These are phyloP conservation scores for Oopsacas minuta DNA, from an alignment of 37 sponge, comb jelly and placozoan genomes.

Conservation along the genomic window DNA sequence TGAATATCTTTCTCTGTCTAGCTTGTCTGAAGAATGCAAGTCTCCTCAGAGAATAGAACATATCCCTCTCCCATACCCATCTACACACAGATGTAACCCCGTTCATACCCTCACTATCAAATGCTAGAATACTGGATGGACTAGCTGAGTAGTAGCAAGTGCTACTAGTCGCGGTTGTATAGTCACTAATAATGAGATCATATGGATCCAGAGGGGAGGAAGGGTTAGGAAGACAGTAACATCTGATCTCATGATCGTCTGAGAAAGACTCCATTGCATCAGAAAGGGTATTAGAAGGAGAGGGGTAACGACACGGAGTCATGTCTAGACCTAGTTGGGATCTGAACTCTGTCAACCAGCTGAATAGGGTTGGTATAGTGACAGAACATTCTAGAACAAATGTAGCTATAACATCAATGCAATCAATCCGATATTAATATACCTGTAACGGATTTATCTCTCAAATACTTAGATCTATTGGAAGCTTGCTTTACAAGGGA, in stretches of 20 bases:
- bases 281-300: not conserved
- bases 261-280: not conserved
- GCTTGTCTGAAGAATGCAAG: constrained; percentile 22
- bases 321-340: not conserved
- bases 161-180: not conserved
- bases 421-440: too few species aligned
- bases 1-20: constrained; percentile 25
- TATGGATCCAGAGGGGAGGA: not conserved
- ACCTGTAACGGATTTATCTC: too few species aligned
- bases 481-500: not conserved
- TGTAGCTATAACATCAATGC: too few species aligned
- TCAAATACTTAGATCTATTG: not conserved
- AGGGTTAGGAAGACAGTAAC: not conserved
- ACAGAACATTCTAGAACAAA: not conserved
- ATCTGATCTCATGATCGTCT: not conserved
- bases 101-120: constrained; percentile 1
- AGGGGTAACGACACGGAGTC: not conserved
- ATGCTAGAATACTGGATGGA: not conserved
- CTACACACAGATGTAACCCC: constrained; percentile 18
- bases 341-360: not conserved
- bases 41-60: constrained; percentile 18
- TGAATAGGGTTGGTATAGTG: not conserved
- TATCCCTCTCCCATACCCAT: constrained; percentile 39
- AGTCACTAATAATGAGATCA: not conserved
- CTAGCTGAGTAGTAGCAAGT: constrained; percentile 11